Percentiles rank a stretch among this genome's conserved stretches.
Conservation (phyloP, 1,140 invertebrate genomes). For the Drosophila nigromelanica region DNA sequence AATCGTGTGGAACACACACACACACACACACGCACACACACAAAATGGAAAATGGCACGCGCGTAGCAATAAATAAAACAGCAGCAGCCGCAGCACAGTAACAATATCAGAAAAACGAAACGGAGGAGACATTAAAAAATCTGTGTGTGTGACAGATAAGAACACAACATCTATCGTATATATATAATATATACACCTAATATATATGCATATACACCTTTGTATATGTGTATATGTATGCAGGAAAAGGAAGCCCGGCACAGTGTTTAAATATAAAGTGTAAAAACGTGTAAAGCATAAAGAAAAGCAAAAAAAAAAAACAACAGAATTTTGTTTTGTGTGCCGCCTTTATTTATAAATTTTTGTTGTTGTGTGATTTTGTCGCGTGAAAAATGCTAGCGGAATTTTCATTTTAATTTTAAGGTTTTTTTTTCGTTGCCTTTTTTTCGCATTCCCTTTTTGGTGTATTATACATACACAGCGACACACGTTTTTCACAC, state of each 20-base stretch:
- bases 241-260: slow-evolving; percentile 50
- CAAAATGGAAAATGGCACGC: slow-evolving; percentile 66
- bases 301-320: slow-evolving; percentile 15
- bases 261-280: slow-evolving; percentile 51
- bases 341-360: slow-evolving; percentile 15
- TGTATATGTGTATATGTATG: slow-evolving; percentile 30
- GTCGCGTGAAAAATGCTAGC: slow-evolving; percentile 41
- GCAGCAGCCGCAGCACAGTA: slow-evolving; percentile 10
- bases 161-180: slow-evolving; percentile 25
- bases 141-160: slow-evolving; percentile 35
- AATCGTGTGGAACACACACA: slow-evolving; percentile 23
- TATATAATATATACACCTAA: slow-evolving; percentile 18
- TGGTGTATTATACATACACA: slow-evolving; percentile 78
- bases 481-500: slow-evolving; percentile 68
- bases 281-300: slow-evolving; percentile 34
- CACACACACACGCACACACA: slow-evolving; percentile 13
- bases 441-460: slow-evolving; percentile 52
- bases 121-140: slow-evolving; percentile 39
- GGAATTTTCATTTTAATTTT: slow-evolving; percentile 67
- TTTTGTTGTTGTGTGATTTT: slow-evolving; percentile 23
- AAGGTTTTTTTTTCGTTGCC: slow-evolving; percentile 45
- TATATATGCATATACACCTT: slow-evolving; percentile 11
- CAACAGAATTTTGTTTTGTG: slow-evolving; percentile 26
- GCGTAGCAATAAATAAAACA: slow-evolving; percentile 67
- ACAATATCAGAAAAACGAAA: slow-evolving; percentile 22